phyloP scores from a whole-genome alignment of 2,113 vertebrate species.

The Rynchops niger region DNA sequence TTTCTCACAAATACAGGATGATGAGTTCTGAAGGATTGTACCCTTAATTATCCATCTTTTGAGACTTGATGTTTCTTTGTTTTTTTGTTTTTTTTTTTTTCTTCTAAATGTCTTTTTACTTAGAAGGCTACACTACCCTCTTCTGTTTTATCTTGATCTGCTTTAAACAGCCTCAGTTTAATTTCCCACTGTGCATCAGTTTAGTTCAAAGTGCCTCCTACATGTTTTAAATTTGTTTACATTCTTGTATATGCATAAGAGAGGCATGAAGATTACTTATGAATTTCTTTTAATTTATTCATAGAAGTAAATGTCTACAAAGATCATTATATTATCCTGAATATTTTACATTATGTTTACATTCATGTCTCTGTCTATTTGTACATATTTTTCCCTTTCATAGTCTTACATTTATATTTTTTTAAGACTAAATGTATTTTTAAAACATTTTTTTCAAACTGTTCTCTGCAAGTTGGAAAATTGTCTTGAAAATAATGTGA shows the following conservation, averaged over 20 bases:
- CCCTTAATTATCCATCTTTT: background rate
- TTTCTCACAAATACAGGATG: background rate
- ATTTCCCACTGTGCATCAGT: background rate
- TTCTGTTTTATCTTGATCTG: background rate
- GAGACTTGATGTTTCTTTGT: background rate
- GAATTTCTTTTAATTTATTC: slow-evolving; percentile 6
- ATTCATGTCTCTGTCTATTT: background rate
- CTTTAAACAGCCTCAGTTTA: background rate
- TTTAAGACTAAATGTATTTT: background rate
- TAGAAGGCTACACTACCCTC: background rate
- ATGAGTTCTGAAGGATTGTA: background rate
- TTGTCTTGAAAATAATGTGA: background rate
- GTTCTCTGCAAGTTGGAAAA: background rate
- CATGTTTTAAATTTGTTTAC: slow-evolving; percentile 18
- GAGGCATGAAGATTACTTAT: background rate
- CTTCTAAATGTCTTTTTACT: background rate
- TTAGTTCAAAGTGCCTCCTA: slow-evolving; percentile 8
- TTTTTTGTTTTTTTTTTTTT: background rate
- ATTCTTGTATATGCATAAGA: background rate
- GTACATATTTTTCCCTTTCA: background rate
- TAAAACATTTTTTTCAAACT: background rate
- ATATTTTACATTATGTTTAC: background rate
- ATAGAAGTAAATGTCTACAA: background rate
- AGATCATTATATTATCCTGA: background rate
- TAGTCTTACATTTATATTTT: background rate